These are phyloP conservation scores for Nothura maculosa DNA, from an alignment of 2,797 vertebrate genomes.

Conservation along the genomic window DNA sequence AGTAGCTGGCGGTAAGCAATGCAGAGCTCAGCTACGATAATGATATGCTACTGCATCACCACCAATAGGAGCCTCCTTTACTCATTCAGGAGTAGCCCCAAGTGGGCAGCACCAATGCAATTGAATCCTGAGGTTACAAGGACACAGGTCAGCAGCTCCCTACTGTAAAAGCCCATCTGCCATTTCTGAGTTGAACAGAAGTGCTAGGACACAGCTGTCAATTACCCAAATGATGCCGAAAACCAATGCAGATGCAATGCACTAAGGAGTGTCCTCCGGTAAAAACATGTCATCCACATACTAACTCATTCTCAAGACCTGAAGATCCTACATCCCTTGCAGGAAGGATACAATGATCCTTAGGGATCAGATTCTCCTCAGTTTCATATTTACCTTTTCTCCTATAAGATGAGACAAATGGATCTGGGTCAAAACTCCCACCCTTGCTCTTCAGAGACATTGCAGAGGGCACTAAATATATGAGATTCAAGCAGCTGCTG, in stretches of 20 bases:
- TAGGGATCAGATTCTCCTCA: neutral
- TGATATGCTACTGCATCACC: rapidly evolving
- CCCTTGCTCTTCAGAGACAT: neutral
- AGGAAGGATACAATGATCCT: neutral
- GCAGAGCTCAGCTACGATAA: neutral
- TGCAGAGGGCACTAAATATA: neutral
- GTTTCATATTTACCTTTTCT: neutral
- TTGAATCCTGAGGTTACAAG: neutral
- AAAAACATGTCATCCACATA: neutral
- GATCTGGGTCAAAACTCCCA: rapidly evolving
- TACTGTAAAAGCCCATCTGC: neutral
- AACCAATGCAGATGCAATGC: neutral
- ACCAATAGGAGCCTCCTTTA: rapidly evolving
- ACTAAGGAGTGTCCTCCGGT: neutral
- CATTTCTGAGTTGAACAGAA: neutral
- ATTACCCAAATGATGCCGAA: neutral
- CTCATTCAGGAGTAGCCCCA: neutral
- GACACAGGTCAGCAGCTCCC: neutral
- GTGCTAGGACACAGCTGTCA: neutral
- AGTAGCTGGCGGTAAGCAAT: rapidly evolving
- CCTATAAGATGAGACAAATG: neutral
- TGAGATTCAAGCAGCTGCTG: neutral
- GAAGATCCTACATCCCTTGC: neutral
- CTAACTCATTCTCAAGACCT: rapidly evolving
- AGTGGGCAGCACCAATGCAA: rapidly evolving